A percentile compares a stretch with the other conserved stretches of the same genome.
Evolutionary conservation across 2,113 vertebrate genomes (phyloP).

Genomic region (Thomomys bottae): DNA sequence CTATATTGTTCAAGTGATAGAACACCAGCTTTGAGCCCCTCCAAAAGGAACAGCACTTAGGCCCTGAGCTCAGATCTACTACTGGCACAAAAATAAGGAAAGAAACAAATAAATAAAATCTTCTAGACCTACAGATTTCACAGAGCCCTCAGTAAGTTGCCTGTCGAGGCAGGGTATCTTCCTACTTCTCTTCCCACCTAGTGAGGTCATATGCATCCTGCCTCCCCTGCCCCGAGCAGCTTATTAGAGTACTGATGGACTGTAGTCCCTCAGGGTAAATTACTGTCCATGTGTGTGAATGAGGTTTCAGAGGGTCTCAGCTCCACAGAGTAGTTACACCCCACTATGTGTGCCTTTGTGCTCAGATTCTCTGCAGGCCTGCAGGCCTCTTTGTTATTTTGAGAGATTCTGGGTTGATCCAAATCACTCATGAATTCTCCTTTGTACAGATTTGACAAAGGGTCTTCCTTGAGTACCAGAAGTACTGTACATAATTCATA

Average conservation of each 20-base stretch:
- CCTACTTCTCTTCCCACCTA: not conserved
- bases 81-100: too few species aligned
- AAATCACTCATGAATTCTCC: conserved; percentile 45
- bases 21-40: too few species aligned
- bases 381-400: conserved; percentile 37
- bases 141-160: not conserved
- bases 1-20: too few species aligned
- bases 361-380: not conserved
- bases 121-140: not conserved
- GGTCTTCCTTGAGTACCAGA: conserved; percentile 63
- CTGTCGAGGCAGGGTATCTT: not conserved
- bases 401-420: not conserved
- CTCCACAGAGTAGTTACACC: too few species aligned
- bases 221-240: not conserved
- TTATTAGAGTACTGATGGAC: not conserved
- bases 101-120: too few species aligned
- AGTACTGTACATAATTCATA: conserved; percentile 65
- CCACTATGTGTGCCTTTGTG: not conserved
- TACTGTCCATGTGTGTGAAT: not conserved
- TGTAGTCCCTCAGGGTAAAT: not conserved
- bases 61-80: too few species aligned
- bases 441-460: conserved; percentile 65
- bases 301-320: not conserved
- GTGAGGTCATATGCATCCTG: accelerated
- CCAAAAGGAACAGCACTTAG: too few species aligned